Conservation (phyloP, 2,888 invertebrate genomes). For the Tryphoninae sp. region DNA sequence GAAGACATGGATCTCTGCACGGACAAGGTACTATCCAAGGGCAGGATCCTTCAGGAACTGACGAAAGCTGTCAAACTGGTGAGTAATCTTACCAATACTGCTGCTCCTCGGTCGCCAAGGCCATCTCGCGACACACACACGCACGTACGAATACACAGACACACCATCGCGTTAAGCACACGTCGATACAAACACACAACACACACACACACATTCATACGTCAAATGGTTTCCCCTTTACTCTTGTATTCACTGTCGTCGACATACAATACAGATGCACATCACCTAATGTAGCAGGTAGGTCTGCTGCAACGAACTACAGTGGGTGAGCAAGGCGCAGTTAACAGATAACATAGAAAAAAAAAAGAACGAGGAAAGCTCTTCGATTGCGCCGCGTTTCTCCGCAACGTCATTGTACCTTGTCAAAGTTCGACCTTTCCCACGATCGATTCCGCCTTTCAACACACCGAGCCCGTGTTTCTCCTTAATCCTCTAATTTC, state of each 20-base stretch:
- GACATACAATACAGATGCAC: background rate
- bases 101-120: constrained; percentile 60
- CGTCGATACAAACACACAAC: background rate
- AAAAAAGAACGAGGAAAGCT: constrained; percentile 2
- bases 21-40: constrained; percentile 79
- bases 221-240: background rate
- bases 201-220: constrained; percentile 32
- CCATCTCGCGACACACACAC: constrained; percentile 39
- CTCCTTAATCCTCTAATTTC: background rate
- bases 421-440: constrained; percentile 46
- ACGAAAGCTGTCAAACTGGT: constrained; percentile 81
- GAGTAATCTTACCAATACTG: constrained; percentile 66
- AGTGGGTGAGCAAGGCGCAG: background rate
- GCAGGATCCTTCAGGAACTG: constrained; percentile 79
- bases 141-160: constrained; percentile 1
- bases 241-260: background rate
- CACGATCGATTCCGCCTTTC: constrained; percentile 47
- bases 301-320: background rate
- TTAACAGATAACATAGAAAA: background rate
- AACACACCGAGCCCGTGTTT: background rate
- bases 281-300: background rate
- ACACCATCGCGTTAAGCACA: constrained; percentile 1
- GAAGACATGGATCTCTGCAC: constrained; percentile 79
- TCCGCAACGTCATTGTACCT: constrained; percentile 18
- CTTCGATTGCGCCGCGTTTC: constrained; percentile 9